Conservation (phyloP, 2,797 vertebrate genomes). For the Pteronotus mesoamericanus region DNA sequence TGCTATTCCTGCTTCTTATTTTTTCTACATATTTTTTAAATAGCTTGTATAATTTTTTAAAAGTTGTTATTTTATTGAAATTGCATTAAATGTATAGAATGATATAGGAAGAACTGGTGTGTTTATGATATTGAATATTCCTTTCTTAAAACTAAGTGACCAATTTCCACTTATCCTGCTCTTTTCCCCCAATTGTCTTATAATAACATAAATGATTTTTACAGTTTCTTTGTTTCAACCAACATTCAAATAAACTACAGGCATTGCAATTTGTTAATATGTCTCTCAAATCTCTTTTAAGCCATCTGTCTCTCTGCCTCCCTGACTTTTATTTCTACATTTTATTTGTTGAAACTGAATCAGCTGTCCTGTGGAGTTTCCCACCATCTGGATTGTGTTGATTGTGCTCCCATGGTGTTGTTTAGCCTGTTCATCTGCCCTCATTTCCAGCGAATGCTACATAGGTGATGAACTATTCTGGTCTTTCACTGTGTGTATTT, state of each 20-base stretch:
- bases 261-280: neutral
- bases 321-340: neutral
- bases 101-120: neutral
- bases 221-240: conserved; percentile 21
- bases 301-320: neutral
- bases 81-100: neutral
- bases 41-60: neutral
- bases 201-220: neutral
- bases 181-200: neutral
- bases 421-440: neutral
- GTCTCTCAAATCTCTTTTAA: neutral
- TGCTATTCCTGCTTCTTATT: neutral
- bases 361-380: neutral
- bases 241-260: neutral
- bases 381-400: neutral
- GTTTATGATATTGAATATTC: neutral
- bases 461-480: neutral
- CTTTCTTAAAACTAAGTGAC: neutral
- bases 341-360: neutral
- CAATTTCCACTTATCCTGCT: neutral
- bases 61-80: conserved; percentile 30
- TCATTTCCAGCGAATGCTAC: neutral
- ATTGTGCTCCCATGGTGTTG: neutral
- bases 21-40: neutral
- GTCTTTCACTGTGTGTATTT: neutral